Conservation (phyloP, 2,797 vertebrate species). For the Bovichtus variegatus region DNA sequence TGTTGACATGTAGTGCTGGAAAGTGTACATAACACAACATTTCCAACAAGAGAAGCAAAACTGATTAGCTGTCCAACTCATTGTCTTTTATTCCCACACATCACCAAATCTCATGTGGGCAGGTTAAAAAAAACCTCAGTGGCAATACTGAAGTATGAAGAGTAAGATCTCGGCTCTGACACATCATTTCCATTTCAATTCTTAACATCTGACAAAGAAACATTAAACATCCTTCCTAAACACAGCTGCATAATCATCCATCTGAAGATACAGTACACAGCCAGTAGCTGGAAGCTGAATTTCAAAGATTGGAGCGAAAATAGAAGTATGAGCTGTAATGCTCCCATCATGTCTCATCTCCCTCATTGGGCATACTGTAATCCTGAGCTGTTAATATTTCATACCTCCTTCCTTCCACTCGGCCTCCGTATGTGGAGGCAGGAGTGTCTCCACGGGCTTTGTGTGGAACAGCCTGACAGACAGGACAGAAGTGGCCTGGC, state of each 20-base stretch:
- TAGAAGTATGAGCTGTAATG: conserved; percentile 53
- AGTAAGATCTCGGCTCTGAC: background rate
- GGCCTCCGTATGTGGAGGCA: conserved; percentile 40
- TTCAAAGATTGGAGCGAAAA: conserved; percentile 65
- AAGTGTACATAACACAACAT: conserved; percentile 22
- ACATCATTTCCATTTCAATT: background rate
- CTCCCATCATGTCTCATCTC: conserved; percentile 66
- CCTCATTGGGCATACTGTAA: conserved; percentile 63
- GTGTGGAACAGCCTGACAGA: conserved; percentile 30
- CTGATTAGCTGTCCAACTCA: conserved; percentile 1
- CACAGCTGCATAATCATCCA: conserved; percentile 1
- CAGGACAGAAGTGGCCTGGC: conserved; percentile 8
- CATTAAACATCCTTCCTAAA: conserved; percentile 11
- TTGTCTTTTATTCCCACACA: background rate
- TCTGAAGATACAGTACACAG: conserved; percentile 9
- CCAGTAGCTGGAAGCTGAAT: conserved; percentile 27
- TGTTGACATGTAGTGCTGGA: conserved; percentile 34
- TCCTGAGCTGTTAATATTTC: conserved; percentile 77
- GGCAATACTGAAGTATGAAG: background rate
- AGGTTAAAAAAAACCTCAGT: background rate
- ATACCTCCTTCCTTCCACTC: conserved; percentile 64
- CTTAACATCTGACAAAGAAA: conserved; percentile 15
- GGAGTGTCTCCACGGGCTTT: conserved; percentile 57
- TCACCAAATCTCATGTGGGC: conserved; percentile 2
- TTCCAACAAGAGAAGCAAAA: conserved; percentile 4